Percentiles rank a stretch among this genome's conserved stretches.
phyloP scores from a whole-genome alignment of 2,797 vertebrate species.

The Cyprinella venusta region DNA sequence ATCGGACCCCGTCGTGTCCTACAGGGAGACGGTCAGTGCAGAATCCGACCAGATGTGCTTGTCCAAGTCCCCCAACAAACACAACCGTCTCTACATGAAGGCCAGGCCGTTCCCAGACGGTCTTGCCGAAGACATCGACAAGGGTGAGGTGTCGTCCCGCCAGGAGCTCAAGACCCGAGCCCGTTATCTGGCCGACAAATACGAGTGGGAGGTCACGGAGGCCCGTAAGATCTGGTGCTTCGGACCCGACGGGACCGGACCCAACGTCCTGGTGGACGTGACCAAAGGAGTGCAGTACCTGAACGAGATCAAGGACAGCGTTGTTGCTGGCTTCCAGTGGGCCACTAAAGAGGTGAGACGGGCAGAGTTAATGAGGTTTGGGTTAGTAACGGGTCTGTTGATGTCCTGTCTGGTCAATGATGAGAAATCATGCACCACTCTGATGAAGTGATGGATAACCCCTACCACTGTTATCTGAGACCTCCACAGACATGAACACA shows the following conservation, averaged over 20 bases:
- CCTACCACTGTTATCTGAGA: slow-evolving; percentile 55
- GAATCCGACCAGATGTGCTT: slow-evolving; percentile 83
- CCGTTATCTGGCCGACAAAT: slow-evolving; percentile 89
- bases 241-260: slow-evolving; percentile 90
- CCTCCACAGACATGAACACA: background rate
- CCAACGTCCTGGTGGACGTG: slow-evolving; percentile 91
- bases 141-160: slow-evolving; percentile 83
- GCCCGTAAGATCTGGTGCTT: slow-evolving; percentile 98
- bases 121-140: slow-evolving; percentile 92
- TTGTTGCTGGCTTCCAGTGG: slow-evolving; percentile 98
- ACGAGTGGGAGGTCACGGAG: slow-evolving; percentile 90
- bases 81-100: slow-evolving; percentile 96
- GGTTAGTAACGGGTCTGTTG: background rate
- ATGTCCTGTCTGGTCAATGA: slow-evolving; percentile 55
- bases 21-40: slow-evolving; percentile 88
- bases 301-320: slow-evolving; percentile 97
- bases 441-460: slow-evolving; percentile 56
- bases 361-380: background rate
- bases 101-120: slow-evolving; percentile 87
- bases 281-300: slow-evolving; percentile 99
- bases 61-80: slow-evolving; percentile 96
- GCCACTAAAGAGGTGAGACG: slow-evolving; percentile 88
- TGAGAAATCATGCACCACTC: slow-evolving; percentile 64
- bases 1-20: slow-evolving; percentile 95
- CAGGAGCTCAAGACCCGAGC: slow-evolving; percentile 90